A percentile compares a stretch with the other conserved stretches of the same genome.
phyloP scores from a whole-genome alignment of 1,140 invertebrate genomes.

The Centruroides sculpturatus region DNA sequence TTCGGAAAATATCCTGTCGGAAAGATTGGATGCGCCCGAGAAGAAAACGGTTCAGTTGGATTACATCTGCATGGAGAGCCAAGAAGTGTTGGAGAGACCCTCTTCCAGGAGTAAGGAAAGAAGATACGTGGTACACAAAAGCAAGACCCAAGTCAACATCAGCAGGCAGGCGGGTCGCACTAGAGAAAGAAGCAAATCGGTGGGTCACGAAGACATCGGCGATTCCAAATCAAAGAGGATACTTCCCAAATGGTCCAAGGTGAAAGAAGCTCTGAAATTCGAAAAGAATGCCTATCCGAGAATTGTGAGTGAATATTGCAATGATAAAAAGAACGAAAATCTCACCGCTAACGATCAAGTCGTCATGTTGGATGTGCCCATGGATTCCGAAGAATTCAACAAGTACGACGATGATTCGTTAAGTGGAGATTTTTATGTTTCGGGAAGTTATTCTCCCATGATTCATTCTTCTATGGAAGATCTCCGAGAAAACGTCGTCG shows the following conservation, averaged over 20 bases:
- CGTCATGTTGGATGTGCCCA: background rate
- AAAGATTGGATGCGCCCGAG: background rate
- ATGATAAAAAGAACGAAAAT: background rate
- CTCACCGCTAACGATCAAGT: background rate
- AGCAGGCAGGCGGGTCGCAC: background rate
- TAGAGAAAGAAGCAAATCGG: slow-evolving; percentile 11
- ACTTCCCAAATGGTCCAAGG: slow-evolving; percentile 13
- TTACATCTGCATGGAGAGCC: too few relatives aligned
- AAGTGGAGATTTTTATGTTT: too few relatives aligned
- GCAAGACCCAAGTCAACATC: background rate
- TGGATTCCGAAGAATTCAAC: background rate
- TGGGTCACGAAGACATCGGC: slow-evolving; percentile 10
- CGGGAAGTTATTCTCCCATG: background rate
- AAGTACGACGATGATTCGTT: background rate
- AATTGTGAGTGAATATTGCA: background rate
- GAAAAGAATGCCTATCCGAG: slow-evolving; percentile 3
- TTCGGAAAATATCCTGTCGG: background rate
- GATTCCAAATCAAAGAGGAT: slow-evolving; percentile 7
- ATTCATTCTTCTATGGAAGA: slow-evolving; percentile 7
- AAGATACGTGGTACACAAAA: too few relatives aligned
- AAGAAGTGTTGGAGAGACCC: too few relatives aligned
- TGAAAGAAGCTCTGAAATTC: slow-evolving; percentile 15
- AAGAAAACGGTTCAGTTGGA: too few relatives aligned
- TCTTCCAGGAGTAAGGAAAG: too few relatives aligned
- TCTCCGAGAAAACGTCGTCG: background rate